These are phyloP conservation scores for Sialia sialis DNA, from an alignment of 2,113 vertebrate genomes.

Conservation along the genomic window DNA sequence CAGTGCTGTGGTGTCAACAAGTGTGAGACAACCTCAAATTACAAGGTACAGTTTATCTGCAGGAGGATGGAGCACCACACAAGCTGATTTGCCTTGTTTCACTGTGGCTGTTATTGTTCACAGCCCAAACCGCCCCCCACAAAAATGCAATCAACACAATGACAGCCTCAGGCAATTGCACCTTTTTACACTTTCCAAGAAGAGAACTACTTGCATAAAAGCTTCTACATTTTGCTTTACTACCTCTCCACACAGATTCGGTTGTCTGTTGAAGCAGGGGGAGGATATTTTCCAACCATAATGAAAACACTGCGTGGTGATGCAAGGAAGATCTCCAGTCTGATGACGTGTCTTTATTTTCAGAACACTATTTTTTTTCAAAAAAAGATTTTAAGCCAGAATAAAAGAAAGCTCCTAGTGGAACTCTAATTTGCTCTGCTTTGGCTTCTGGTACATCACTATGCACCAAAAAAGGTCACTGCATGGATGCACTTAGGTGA, in stretches of 20 bases:
- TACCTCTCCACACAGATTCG: neutral
- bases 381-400: neutral
- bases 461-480: neutral
- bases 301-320: neutral
- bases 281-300: neutral
- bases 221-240: neutral
- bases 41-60: neutral
- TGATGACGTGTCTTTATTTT: neutral
- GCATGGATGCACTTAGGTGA: neutral
- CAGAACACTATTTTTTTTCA: neutral
- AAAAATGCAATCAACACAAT: neutral
- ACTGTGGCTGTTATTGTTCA: neutral
- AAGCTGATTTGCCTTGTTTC: neutral
- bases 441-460: neutral
- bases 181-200: neutral
- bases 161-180: neutral
- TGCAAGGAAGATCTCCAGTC: neutral
- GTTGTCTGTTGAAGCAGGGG: neutral
- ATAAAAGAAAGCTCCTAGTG: neutral
- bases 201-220: neutral
- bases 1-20: neutral
- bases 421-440: neutral
- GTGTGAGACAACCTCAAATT: neutral
- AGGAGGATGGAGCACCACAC: neutral
- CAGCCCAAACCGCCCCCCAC: neutral